Base-by-base conservation (phyloP, 1,140 invertebrate species). In the Adelges cooleyi region DNA sequence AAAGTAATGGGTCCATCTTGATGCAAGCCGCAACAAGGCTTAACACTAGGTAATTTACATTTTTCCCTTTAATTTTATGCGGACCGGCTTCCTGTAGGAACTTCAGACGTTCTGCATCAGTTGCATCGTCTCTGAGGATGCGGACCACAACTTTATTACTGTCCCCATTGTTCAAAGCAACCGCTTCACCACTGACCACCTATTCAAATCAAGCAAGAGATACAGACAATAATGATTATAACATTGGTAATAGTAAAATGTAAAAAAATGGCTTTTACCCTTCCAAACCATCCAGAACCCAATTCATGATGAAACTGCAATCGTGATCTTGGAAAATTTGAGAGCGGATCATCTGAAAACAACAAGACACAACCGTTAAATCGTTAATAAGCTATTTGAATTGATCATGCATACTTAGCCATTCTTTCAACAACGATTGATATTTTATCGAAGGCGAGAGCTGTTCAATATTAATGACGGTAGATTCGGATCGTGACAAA, bases 251-350 rank as follows among this genome's bases (percentile, higher is more conserved):
- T 67, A 53, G n/a, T n/a, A 40, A 66, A 51, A 20, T 4, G 50
- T 62, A 48, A 49, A 33, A 50, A 65, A 4, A 25, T 20, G 11
- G 2, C 9, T 25, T 33, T 59, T 62, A 62, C 56, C 42, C 86
- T 84, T 40, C 90, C 90, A 78, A 92, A 94, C 89, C 89, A 92
- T 22, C 89, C 89, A 70, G 81, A 82, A 5, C 89, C 89, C 49
- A 92, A 80, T 76, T 92, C 89, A 70, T 83, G 81, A 1, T 91
- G 78, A 73, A 91, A 94, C 71, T 89, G 86, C 46, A 92, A 74
- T 71, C 85, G 83, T 68, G 82, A 83, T 69, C 90, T 78, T 0
- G 89, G 85, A 71, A 91, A 86, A 73, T 89, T 84, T 51, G 51
- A 54, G 40, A 51, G 11, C 40, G 66, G 51, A 38, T 52, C 33